Base-by-base conservation (phyloP, 2,888 invertebrate genomes). In the Atethmia centrago region DNA sequence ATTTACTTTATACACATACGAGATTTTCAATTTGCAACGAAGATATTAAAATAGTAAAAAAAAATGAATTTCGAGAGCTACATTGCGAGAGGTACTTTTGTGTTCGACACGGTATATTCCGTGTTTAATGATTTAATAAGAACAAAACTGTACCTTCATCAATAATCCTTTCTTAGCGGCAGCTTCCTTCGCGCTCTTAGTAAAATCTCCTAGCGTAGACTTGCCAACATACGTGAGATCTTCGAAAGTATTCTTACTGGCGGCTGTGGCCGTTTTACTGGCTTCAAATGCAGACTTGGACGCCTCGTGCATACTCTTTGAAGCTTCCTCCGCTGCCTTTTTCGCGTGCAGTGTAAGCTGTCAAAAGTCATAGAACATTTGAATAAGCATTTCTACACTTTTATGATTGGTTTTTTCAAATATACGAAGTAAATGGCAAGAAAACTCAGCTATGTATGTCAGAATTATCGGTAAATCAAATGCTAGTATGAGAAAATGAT, bases 141-240 rank as follows among this genome's bases (percentile, higher is more conserved):
- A 56, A 56, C 56, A 55, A 3, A 21, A 49, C 16, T 16, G 85
- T 94, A 98, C 98, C 97, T 98, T 98, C 65, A 93, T 91, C 28
- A 98, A 95, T 69, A 99, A 95, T 77, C 98, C 98, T 90, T 98
- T 98, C 91, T 99, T 99, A 0, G 98, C 97, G 5, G 98, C 99
- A 2, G 96, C 98, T 94, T 99, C 98, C 89, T 99, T 98, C 1
- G 99, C 99, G 88, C 98, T 98, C 94, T 99, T 99, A 0, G 99
- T 99, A 28, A 99, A 95, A 92, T 99, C 99, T 0, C 98, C 99
- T 58, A 99, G 95, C 0, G 99, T 98, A 45, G 98, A 98, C 92
- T 98, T 98, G n/a, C 98, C 98, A 8, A 99, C 98, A 88, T 98
- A 98, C 0, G 98, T 98, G 40, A 99, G 95, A 92, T 99, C 99